Percentiles rank a stretch among this genome's conserved stretches.
Evolutionary conservation across 2,113 vertebrate species (phyloP).

Genomic region (Cnemophilus loriae): DNA sequence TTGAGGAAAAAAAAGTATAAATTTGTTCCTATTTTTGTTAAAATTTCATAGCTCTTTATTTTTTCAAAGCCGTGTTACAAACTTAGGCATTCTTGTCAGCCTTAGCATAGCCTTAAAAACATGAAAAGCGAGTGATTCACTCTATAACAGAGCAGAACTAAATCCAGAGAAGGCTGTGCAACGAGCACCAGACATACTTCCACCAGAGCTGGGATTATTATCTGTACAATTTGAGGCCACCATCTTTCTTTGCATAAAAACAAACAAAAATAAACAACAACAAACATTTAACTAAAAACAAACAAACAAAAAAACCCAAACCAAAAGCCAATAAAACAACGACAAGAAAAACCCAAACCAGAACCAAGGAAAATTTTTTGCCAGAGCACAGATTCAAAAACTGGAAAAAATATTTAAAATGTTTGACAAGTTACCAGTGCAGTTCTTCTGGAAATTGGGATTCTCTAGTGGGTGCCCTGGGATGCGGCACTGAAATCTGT

Average conservation of each 20-base stretch:
- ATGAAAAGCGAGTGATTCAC: not conserved
- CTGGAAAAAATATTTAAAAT: not conserved
- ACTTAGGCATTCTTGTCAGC: not conserved
- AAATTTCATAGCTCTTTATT: not conserved
- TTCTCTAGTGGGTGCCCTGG: constrained; percentile 88
- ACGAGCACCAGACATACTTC: not conserved
- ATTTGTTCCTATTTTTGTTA: not conserved
- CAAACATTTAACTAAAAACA: not conserved
- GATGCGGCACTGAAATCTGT: constrained; percentile 94
- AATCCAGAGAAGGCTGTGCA: not conserved
- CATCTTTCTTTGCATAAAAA: not conserved
- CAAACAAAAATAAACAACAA: not conserved
- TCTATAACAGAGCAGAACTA: not conserved
- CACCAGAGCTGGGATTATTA: not conserved
- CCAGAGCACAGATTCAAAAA: not conserved
- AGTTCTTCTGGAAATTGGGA: constrained; percentile 89
- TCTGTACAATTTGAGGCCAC: not conserved
- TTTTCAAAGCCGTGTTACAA: not conserved
- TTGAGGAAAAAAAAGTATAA: not conserved
- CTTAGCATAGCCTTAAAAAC: not conserved
- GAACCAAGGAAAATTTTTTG: not conserved
- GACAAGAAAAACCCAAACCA: not conserved
- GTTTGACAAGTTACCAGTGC: constrained; percentile 79
- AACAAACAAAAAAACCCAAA: not conserved
- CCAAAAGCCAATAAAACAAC: rapidly evolving